Evolutionary conservation across 1,140 invertebrate genomes (phyloP).

Genomic region (Scaptomyza hsui): DNA sequence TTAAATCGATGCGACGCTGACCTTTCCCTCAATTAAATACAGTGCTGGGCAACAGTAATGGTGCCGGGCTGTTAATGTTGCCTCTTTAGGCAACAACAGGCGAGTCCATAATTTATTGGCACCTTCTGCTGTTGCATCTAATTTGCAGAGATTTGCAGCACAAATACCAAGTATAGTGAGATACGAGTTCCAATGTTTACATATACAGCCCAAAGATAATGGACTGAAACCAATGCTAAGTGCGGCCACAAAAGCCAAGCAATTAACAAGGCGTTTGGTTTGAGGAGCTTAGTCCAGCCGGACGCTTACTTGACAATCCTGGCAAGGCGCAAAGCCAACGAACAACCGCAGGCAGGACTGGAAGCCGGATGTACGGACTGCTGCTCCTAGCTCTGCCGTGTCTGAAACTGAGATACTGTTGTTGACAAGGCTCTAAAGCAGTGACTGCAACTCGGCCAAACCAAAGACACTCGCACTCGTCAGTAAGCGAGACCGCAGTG

Average conservation of each 20-base stretch:
- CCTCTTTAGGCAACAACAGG: constrained; percentile 52
- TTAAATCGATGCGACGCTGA: constrained; percentile 75
- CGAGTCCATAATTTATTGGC: constrained; percentile 64
- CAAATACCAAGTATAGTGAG: constrained; percentile 68
- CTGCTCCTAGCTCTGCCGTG: not conserved
- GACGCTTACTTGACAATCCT: constrained; percentile 54
- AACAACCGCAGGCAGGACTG: constrained; percentile 53
- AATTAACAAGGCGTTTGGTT: constrained; percentile 72
- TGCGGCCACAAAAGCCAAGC: constrained; percentile 56
- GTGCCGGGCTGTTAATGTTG: constrained; percentile 40
- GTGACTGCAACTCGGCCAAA: constrained; percentile 19
- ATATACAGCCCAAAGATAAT: constrained; percentile 16
- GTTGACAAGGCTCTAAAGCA: constrained; percentile 64
- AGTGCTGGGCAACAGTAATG: constrained; percentile 61
- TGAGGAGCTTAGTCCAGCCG: constrained; percentile 30
- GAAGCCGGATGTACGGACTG: constrained; percentile 39
- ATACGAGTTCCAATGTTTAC: constrained; percentile 26
- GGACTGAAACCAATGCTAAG: constrained; percentile 50
- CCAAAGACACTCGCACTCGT: constrained; percentile 65
- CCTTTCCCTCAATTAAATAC: constrained; percentile 77
- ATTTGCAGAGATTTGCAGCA: constrained; percentile 63
- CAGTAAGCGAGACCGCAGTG: constrained; percentile 63
- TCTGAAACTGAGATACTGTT: constrained; percentile 30
- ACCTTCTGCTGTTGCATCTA: constrained; percentile 60
- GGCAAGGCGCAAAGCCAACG: constrained; percentile 52